Percentiles rank a stretch among this genome's conserved stretches.
These are phyloP conservation scores for Anolis sagrei DNA, from an alignment of 2,113 vertebrate species.

Conservation along the genomic window DNA sequence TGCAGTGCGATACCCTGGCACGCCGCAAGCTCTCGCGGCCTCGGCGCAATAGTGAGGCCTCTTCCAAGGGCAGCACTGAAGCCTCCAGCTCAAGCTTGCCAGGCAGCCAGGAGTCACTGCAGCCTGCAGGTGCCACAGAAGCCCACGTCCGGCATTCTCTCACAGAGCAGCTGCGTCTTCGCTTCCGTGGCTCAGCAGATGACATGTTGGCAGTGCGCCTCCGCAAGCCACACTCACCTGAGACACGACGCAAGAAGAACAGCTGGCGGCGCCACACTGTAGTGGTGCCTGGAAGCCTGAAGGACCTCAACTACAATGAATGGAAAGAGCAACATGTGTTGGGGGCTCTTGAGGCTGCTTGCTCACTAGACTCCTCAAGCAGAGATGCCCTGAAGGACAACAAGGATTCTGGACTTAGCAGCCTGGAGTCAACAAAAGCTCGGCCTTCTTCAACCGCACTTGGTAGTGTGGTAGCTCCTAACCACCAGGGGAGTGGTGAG, in stretches of 20 bases:
- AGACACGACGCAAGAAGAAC: slow-evolving; percentile 87
- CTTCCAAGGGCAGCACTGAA: slow-evolving; percentile 53
- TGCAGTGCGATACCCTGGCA: slow-evolving; percentile 89
- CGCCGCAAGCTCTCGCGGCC: slow-evolving; percentile 81
- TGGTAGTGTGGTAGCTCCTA: slow-evolving; percentile 38
- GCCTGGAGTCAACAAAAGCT: slow-evolving; percentile 81
- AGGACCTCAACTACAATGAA: slow-evolving; percentile 82
- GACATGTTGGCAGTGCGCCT: slow-evolving; percentile 85
- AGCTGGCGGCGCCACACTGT: slow-evolving; percentile 94
- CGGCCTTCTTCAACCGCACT: slow-evolving; percentile 43
- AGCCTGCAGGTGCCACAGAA: slow-evolving; percentile 34
- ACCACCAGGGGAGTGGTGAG: neutral
- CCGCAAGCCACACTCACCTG: slow-evolving; percentile 87
- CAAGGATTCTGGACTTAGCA: slow-evolving; percentile 81
- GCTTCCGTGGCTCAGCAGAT: slow-evolving; percentile 83
- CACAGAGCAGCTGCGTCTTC: slow-evolving; percentile 85
- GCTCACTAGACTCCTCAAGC: neutral
- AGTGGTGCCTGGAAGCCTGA: slow-evolving; percentile 82
- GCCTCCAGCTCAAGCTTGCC: slow-evolving; percentile 72
- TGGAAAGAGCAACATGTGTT: slow-evolving; percentile 74
- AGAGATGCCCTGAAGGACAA: slow-evolving; percentile 57
- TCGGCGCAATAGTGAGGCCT: slow-evolving; percentile 69
- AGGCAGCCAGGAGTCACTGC: slow-evolving; percentile 74
- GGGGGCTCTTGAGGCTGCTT: neutral
- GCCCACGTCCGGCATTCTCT: slow-evolving; percentile 59